Evolutionary conservation across 2,888 invertebrate species (phyloP).

Genomic region (Machimus rusticus): DNA sequence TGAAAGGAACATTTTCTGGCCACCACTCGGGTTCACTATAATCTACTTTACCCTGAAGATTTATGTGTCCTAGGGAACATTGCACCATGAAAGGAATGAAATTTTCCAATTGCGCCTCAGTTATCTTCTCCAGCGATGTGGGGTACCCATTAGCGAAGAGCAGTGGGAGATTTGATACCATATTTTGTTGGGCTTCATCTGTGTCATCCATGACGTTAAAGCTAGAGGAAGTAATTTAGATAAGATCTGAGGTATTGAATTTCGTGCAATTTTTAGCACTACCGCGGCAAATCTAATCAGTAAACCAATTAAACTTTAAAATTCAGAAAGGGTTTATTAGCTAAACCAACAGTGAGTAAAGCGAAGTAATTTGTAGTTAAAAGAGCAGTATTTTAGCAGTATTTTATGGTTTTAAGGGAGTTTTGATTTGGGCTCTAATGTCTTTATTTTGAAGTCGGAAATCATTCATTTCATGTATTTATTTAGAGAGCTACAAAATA

Average conservation of each 20-base stretch:
- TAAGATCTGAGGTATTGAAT: neutral
- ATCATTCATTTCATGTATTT: too few species aligned
- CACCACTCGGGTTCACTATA: conserved; percentile 73
- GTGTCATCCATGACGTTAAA: conserved; percentile 42
- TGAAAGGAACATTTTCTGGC: conserved; percentile 72
- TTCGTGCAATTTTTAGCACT: neutral
- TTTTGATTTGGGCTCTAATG: too few species aligned
- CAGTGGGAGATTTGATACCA: conserved; percentile 78
- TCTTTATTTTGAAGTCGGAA: too few species aligned
- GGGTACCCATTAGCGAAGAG: conserved; percentile 77
- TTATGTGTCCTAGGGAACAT: conserved; percentile 74
- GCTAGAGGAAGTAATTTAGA: neutral
- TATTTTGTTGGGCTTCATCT: conserved; percentile 54
- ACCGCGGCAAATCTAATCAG: neutral
- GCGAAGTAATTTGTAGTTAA: too few species aligned
- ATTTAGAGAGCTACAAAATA: too few species aligned
- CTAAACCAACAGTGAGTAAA: too few species aligned
- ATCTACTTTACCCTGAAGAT: conserved; percentile 60
- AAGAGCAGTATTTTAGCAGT: too few species aligned
- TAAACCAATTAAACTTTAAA: neutral
- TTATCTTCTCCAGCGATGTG: conserved; percentile 71
- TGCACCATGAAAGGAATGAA: conserved; percentile 80
- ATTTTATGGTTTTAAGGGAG: too few species aligned
- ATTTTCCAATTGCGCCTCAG: conserved; percentile 70
- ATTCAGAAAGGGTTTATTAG: neutral